Evolutionary conservation across 2,113 vertebrate species (phyloP).

Genomic region (Chamaetylas fuelleborni): DNA sequence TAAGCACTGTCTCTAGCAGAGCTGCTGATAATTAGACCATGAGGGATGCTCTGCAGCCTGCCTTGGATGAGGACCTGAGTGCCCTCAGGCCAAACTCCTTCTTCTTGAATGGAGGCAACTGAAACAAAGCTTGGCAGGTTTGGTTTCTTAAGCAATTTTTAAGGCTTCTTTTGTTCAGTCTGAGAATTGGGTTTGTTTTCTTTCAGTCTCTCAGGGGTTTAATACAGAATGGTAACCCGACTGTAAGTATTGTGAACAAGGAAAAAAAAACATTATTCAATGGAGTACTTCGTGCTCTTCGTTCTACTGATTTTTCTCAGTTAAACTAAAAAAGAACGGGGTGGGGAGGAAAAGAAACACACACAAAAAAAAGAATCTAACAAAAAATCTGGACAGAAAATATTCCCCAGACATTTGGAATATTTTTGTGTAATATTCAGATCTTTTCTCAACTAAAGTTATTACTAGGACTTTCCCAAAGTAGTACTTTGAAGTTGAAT

Average conservation of each 20-base stretch:
- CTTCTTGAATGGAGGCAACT: background rate
- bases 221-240: background rate
- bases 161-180: background rate
- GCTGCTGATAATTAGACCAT: conserved; percentile 31
- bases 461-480: background rate
- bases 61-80: background rate
- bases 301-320: background rate
- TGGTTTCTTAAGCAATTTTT: background rate
- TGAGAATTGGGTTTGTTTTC: background rate
- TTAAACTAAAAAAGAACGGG: background rate
- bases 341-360: accelerated
- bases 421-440: background rate
- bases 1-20: background rate
- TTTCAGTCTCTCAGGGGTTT: background rate
- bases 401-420: background rate
- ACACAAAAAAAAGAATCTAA: background rate
- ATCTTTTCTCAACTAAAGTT: background rate
- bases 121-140: background rate
- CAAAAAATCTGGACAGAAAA: background rate
- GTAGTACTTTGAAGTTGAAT: background rate
- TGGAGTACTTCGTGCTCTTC: background rate
- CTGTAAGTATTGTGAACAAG: background rate
- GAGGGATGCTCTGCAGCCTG: conserved; percentile 1
- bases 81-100: background rate
- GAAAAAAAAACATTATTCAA: background rate